Conservation (phyloP, 2,888 invertebrate species). For the Lithosia quadra region DNA sequence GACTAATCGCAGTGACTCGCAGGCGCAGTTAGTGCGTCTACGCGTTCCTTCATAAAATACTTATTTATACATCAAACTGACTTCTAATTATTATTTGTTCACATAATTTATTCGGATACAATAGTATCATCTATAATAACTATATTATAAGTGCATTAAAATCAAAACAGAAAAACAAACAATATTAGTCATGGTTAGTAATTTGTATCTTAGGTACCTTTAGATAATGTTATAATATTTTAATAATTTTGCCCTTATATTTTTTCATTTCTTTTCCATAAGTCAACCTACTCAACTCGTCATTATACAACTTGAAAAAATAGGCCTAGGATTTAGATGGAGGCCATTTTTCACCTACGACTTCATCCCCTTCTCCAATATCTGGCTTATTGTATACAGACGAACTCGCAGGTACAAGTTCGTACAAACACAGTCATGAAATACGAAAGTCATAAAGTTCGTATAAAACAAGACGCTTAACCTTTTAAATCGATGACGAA, state of each 20-base stretch:
- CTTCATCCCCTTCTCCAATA: background rate
- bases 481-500: conserved; percentile 40
- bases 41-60: background rate
- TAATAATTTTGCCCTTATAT: no score
- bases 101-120: no score
- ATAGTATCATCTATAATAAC: no score
- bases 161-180: no score
- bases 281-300: no score
- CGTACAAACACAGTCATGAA: background rate
- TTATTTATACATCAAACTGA: background rate
- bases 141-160: no score
- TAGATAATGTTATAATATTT: no score
- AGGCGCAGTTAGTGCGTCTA: background rate
- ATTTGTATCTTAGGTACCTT: no score
- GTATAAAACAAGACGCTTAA: background rate
- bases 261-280: no score
- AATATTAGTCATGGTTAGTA: no score
- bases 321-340: background rate
- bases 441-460: background rate
- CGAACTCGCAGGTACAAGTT: background rate
- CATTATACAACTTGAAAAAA: background rate
- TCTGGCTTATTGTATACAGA: background rate
- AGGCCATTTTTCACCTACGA: background rate
- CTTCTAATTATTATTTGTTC: no score
- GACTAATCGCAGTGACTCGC: conserved; percentile 36